Base-by-base conservation (phyloP, 2,797 vertebrate species). In the Arctocebus calabarensis region DNA sequence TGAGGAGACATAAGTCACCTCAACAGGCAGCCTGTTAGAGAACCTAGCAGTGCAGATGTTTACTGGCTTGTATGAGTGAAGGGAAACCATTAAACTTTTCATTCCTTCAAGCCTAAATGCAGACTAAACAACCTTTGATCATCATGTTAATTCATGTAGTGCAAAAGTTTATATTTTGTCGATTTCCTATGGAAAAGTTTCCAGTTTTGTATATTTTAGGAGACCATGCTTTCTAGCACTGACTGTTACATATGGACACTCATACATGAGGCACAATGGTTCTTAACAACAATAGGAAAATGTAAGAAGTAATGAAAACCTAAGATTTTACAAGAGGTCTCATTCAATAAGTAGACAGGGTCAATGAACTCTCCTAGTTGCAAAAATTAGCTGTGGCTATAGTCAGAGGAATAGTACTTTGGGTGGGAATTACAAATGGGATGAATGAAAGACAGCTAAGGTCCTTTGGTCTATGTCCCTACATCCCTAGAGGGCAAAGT, bases 1-100 rank as follows among this genome's bases (percentile, higher is more conserved):
- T 25, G n/a, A 86, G 70, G 48, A 96, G 64, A 85, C 90, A 62
- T 64, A 94, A 94, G 86, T 75, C 73, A 97, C 94, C 84, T 96
- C 89, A 19, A 88, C 73, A 61, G 45, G 73, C 20, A 74, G 55
- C 29, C 52, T 71, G 43, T 57, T 95, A 37, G 7, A 95, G 78
- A 61, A 66, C 7, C 45, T 48, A 84, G 86, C 22, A 52, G 27
- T 22, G 32, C 59, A 93, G 78, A 97, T 82, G n/a, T 77, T 92
- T 84, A 40, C 75, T 95, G 91, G 78, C 52, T 61, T 92, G 48
- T 78, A 89, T 94, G 66, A 74, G 43, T 61, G 87, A 66, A 87
- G 52, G 62, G 59, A 84, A 94, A 86, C 20, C 81, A 87, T 61
- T 82, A 52, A 52, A 68, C 40, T 94, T 93, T 52, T 86, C 57